Evolutionary conservation across 2,888 invertebrate species (phyloP), one percentile per base, ranked within the genome.

Genomic region (Amphipoea lucens): DNA sequence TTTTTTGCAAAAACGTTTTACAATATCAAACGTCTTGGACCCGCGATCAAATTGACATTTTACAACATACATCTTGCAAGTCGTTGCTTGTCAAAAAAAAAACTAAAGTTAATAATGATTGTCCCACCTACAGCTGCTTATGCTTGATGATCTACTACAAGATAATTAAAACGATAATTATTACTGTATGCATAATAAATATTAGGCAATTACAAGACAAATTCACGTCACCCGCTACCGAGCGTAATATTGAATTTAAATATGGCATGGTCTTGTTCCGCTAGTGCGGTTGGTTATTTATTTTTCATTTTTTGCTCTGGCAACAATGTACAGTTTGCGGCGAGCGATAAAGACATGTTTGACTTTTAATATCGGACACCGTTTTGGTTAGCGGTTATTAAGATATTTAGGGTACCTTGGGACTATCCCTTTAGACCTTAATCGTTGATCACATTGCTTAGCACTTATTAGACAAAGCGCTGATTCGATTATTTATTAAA

Each of bases 271-370:
- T 88, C 79, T 87, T 87, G 82, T 86, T 88, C 71, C 65, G 86
- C 86, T 80, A 83, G 80, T 84, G 85, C 80, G 85, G 87, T 84
- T 82, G 83, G 79, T 86, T 90, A 87, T 86, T 85, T 81, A 81
- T 70, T 79, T 73, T 48, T 12, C 67, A 65, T 90, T 92, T 94
- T 94, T 93, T 92, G 86, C 86, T 73, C 76, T 84, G 74, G 90
- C 89, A 92, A 89, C 91, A 90, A 89, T 86, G 88, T 86, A 81
- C 86, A 82, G 88, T 90, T 90, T 92, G 92, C 86, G 92, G 93
- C 87, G 77, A 89, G 82, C 86, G 73, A 72, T 92, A 89, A 90
- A 91, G 87, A 91, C 86, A 88, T 89, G 90, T 91, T 91, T 90
- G 85, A 88, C 85, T 90, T 88, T 86, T 87, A 83, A 75, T 81